Evolutionary conservation across 1,140 invertebrate species (phyloP).

Genomic region (Hetaerina americana): DNA sequence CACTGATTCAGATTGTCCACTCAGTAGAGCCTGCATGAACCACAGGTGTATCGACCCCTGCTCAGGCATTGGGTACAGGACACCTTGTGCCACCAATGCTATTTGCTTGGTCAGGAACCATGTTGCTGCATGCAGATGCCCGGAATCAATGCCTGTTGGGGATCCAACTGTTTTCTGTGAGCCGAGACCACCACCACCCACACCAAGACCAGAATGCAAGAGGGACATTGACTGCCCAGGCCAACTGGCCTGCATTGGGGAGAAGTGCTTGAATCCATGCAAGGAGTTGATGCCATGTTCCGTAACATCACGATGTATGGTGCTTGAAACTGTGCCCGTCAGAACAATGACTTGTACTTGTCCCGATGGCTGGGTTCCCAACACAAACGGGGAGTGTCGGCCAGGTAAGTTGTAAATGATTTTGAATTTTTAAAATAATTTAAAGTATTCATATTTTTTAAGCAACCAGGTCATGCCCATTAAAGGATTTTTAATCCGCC

Average conservation of each 20-base stretch:
- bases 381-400: conserved; percentile 59
- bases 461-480: neutral
- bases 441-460: neutral
- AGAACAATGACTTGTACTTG: conserved; percentile 74
- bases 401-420: conserved; percentile 30
- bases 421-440: neutral
- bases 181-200: conserved; percentile 27
- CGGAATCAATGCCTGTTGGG: conserved; percentile 53
- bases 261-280: conserved; percentile 66
- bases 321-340: conserved; percentile 66
- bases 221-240: conserved; percentile 67
- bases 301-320: conserved; percentile 54
- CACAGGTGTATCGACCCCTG: conserved; percentile 66
- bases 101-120: conserved; percentile 66
- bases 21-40: conserved; percentile 50
- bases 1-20: conserved; percentile 57
- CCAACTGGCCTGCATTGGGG: conserved; percentile 62
- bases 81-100: conserved; percentile 62
- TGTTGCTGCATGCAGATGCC: conserved; percentile 58
- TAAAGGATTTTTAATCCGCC: no score
- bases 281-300: conserved; percentile 55
- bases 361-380: conserved; percentile 65
- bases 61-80: conserved; percentile 14
- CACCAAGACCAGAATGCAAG: conserved; percentile 54
- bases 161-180: conserved; percentile 67